Evolutionary conservation across 2,888 invertebrate genomes (phyloP).

Genomic region (Arrhopalites spinosus): DNA sequence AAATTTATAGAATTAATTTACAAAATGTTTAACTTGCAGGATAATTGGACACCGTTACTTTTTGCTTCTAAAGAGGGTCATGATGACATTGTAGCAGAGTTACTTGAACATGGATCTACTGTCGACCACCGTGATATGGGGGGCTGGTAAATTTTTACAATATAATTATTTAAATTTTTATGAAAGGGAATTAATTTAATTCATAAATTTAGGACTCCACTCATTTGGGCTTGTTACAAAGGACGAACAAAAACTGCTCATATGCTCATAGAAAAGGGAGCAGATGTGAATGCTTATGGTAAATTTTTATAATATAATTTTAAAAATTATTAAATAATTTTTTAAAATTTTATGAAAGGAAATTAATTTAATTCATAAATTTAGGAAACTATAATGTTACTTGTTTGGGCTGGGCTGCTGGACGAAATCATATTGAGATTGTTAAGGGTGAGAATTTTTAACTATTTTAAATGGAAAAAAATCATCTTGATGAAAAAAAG

Average conservation of each 20-base stretch:
- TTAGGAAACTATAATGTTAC: slow-evolving; percentile 91
- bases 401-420: slow-evolving; percentile 92
- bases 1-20: too few relatives aligned
- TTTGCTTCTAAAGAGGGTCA: slow-evolving; percentile 91
- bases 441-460: slow-evolving; percentile 63
- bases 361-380: too few relatives aligned
- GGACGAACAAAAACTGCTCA: slow-evolving; percentile 73
- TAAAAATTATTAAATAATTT: too few relatives aligned
- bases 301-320: too few relatives aligned
- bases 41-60: slow-evolving; percentile 89
- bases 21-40: too few relatives aligned
- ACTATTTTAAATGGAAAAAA: too few relatives aligned
- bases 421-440: slow-evolving; percentile 85
- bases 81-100: slow-evolving; percentile 75
- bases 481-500: too few relatives aligned
- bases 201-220: slow-evolving; percentile 73
- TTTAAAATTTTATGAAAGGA: too few relatives aligned
- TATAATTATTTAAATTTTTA: not conserved
- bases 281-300: slow-evolving; percentile 95
- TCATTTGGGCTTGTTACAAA: slow-evolving; percentile 98
- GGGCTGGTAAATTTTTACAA: slow-evolving; percentile 57
- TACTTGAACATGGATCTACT: slow-evolving; percentile 82
- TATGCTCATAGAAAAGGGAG: slow-evolving; percentile 79
- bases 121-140: slow-evolving; percentile 88
- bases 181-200: not conserved